phyloP scores from a whole-genome alignment of 2,113 vertebrate genomes.

The Centropus bengalensis region DNA sequence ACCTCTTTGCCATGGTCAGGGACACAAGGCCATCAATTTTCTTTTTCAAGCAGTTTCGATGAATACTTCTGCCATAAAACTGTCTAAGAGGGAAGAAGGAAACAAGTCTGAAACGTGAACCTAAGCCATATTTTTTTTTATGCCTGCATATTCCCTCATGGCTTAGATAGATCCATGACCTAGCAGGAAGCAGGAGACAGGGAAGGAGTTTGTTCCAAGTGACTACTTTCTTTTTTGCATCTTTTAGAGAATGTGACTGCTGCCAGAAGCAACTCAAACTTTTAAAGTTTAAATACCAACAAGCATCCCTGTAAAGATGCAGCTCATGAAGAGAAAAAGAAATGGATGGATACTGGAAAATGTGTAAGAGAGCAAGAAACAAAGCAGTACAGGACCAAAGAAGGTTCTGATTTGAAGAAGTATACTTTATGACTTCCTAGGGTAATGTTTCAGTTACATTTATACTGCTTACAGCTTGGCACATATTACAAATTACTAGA shows the following conservation, averaged over 20 bases:
- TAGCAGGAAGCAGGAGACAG: neutral
- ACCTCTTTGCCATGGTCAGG: too few relatives aligned
- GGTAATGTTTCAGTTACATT: neutral
- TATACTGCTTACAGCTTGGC: neutral
- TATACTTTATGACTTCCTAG: neutral
- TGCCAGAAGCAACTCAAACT: conserved; percentile 17
- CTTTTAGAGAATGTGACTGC: conserved; percentile 19
- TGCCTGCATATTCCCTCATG: neutral
- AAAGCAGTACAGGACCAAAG: neutral
- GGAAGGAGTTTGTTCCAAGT: neutral
- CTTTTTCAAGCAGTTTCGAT: neutral
- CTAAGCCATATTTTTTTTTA: neutral
- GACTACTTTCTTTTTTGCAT: neutral
- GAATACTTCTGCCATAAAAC: neutral
- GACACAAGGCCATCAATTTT: neutral
- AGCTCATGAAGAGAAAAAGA: conserved; percentile 2
- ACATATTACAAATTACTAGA: neutral
- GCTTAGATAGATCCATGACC: neutral
- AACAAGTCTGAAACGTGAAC: neutral
- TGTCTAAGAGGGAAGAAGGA: neutral
- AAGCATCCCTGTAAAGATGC: conserved; percentile 10
- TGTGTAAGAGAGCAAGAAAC: neutral
- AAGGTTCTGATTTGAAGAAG: neutral
- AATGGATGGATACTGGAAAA: neutral
- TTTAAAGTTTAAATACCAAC: conserved; percentile 43